Base-by-base conservation (phyloP, 2,797 vertebrate species). In the Myotis myotis region DNA sequence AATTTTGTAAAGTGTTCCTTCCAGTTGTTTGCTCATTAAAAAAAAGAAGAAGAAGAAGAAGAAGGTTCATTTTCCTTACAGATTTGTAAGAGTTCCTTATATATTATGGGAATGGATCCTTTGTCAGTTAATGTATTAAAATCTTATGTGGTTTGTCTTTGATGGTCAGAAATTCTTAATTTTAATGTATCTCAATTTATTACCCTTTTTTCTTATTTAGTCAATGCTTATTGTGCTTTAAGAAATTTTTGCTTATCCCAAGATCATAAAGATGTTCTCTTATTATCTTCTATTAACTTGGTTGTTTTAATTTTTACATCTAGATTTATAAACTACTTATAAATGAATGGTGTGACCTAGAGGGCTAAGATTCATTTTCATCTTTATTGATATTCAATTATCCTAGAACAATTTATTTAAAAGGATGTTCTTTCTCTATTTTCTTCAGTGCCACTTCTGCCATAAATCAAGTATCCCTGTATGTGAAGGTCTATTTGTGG, bases 181-280 rank as follows among this genome's bases (percentile, higher is more conserved):
- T 76, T 87, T 84, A 84, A 60, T 85, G 62, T 33, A 38, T 88
- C 6, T 5, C 49, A 92, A 47, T 25, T 33, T 74, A 79, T 71
- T 33, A 62, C 11, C 12, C 36, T 12, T 36, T 49, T 47, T 4
- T 8, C 23, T 28, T 82, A 74, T 93, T 83, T 22, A n/a, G 30
- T 51, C 8, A 41, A 68, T 53, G 8, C n/a, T 74, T 79, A 85
- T 49, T 64, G 38, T 62, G 17, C 22, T 80, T 92, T 95, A 71
- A 92, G 47, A 91, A 95, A 78, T 72, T n/a, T 78, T 76, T 94
- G 20, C 60, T 68, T 84, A 55, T 28, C 36, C n/a, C 28, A 71
- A 41, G 72, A 57, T 90, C 28, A 68, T 70, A 30, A 87, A 81
- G 41, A 81, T 28, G 0, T 74, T 64, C 44, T 71, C 16, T 25